phyloP scores from a whole-genome alignment of 2,113 vertebrate species.

The Sakesphorus luctuosus region DNA sequence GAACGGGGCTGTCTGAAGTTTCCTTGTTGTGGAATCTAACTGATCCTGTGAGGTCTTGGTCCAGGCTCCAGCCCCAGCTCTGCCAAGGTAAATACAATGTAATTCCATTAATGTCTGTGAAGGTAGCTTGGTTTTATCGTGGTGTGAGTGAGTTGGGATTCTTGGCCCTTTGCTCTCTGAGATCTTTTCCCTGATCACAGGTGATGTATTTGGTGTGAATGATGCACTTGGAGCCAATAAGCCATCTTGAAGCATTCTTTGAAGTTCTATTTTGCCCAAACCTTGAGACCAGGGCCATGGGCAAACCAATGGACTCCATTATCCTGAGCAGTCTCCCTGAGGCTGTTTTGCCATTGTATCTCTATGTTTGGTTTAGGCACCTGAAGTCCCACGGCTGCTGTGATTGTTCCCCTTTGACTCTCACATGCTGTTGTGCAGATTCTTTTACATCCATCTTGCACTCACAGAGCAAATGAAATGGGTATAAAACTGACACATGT shows the following conservation, averaged over 20 bases:
- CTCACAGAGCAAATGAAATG: neutral
- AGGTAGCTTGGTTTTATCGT: constrained; percentile 23
- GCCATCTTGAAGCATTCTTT: constrained; percentile 54
- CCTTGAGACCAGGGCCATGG: neutral
- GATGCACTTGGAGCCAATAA: neutral
- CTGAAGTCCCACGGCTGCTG: neutral
- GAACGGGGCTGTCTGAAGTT: neutral
- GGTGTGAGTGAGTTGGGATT: constrained; percentile 30
- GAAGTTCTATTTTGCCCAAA: neutral
- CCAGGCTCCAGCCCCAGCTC: neutral
- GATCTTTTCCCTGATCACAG: neutral
- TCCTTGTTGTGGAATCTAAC: neutral
- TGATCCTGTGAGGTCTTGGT: constrained; percentile 60
- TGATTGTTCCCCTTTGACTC: neutral
- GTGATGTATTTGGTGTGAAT: neutral
- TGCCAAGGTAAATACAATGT: constrained; percentile 44
- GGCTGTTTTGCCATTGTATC: neutral
- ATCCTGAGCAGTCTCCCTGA: neutral
- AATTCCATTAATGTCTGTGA: neutral
- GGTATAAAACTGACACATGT: neutral
- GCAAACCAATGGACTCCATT: neutral
- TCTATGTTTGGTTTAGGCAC: constrained; percentile 11
- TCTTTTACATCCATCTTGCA: neutral
- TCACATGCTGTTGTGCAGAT: neutral
- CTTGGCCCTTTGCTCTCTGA: neutral